Evolutionary conservation across 1,140 invertebrate genomes (phyloP).

Genomic region (Solenopsis invicta): DNA sequence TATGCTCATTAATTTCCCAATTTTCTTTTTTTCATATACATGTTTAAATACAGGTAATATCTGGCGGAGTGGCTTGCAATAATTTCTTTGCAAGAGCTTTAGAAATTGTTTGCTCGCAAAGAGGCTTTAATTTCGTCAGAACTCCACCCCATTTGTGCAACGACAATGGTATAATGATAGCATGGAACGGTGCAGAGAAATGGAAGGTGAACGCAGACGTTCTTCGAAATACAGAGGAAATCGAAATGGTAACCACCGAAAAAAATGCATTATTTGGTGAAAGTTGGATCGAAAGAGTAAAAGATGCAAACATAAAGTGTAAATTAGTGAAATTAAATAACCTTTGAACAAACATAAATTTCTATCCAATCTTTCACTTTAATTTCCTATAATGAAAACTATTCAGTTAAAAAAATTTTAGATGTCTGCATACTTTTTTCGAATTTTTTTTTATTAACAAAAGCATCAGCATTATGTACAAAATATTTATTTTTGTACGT

Average conservation of each 20-base stretch:
- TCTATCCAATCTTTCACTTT: not conserved
- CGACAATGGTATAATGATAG: slow-evolving; percentile 99
- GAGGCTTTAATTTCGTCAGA: slow-evolving; percentile 90
- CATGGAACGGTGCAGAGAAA: slow-evolving; percentile 98
- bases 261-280: slow-evolving; percentile 87
- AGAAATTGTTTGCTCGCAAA: slow-evolving; percentile 89
- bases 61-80: slow-evolving; percentile 98
- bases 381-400: not conserved
- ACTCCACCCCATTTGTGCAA: slow-evolving; percentile 96
- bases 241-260: slow-evolving; percentile 86
- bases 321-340: slow-evolving; percentile 87
- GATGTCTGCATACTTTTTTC: not conserved
- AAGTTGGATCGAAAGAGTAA: slow-evolving; percentile 88
- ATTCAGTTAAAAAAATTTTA: not conserved
- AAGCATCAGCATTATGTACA: not conserved
- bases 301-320: slow-evolving; percentile 88
- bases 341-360: not conserved
- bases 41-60: slow-evolving; percentile 91
- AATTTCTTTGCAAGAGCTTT: slow-evolving; percentile 92
- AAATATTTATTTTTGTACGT: slow-evolving; percentile 25
- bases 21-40: slow-evolving; percentile 19
- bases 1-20: slow-evolving; percentile 23
- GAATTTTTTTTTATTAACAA: not conserved
- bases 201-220: slow-evolving; percentile 85
- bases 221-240: slow-evolving; percentile 84